A percentile compares a stretch with the other conserved stretches of the same genome.
These are phyloP conservation scores for Erinaceus europaeus DNA, from an alignment of 2,113 vertebrate genomes.

Conservation along the genomic window DNA sequence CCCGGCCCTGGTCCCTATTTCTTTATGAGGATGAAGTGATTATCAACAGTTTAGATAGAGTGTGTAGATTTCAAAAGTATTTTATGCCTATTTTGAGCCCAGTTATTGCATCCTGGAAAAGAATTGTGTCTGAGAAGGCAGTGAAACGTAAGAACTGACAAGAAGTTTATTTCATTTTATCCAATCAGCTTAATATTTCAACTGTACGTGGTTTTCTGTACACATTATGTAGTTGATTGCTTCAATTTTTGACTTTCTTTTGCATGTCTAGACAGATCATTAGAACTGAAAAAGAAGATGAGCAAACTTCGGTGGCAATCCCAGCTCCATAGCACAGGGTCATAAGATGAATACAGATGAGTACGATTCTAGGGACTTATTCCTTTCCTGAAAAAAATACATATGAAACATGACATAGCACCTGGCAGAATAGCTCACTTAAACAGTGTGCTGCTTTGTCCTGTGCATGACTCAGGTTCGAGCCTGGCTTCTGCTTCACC, in stretches of 20 bases:
- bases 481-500: too few species aligned
- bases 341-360: background rate
- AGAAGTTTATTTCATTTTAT: conserved; percentile 54
- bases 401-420: background rate
- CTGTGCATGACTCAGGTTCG: too few species aligned
- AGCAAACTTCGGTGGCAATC: conserved; percentile 39
- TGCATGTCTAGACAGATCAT: conserved; percentile 69
- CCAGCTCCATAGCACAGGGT: background rate
- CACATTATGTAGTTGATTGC: conserved; percentile 70
- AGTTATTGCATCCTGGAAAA: conserved; percentile 35
- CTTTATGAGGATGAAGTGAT: background rate
- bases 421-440: too few species aligned
- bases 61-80: conserved; percentile 31
- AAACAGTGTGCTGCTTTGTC: too few species aligned
- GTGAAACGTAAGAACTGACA: conserved; percentile 26
- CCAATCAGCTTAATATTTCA: conserved; percentile 66
- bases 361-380: background rate
- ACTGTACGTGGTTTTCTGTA: conserved; percentile 68
- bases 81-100: conserved; percentile 34
- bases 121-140: conserved; percentile 64
- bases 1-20: background rate
- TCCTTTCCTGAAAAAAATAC: conserved; percentile 24
- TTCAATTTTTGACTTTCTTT: conserved; percentile 60
- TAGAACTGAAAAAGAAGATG: conserved; percentile 53
- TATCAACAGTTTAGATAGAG: conserved; percentile 35